Evolutionary conservation across 2,113 vertebrate species (phyloP).

Genomic region (Egretta garzetta): DNA sequence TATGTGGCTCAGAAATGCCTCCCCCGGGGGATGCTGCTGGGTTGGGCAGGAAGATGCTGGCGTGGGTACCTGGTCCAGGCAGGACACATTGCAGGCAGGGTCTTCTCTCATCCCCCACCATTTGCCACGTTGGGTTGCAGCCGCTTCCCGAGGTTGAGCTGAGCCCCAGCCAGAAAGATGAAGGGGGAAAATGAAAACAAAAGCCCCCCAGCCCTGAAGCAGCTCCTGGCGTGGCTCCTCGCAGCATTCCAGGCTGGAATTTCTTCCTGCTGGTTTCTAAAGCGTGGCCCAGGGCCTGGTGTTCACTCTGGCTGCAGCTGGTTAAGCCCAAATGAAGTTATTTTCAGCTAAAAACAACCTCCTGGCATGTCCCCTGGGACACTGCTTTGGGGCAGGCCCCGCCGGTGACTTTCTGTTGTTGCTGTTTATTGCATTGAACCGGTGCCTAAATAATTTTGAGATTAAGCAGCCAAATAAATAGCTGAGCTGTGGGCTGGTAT

Average conservation of each 20-base stretch:
- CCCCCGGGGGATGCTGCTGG: neutral
- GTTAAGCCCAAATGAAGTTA: neutral
- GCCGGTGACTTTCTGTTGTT: neutral
- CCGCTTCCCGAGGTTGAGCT: accelerated
- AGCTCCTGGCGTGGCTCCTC: neutral
- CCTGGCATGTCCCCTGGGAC: neutral
- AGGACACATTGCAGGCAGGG: neutral
- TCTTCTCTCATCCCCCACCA: neutral
- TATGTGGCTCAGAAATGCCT: neutral
- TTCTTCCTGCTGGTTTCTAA: neutral
- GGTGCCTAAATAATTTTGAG: neutral
- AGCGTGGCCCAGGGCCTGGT: neutral
- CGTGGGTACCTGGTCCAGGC: neutral
- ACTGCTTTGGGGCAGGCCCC: neutral
- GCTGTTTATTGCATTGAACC: neutral
- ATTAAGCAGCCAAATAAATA: neutral
- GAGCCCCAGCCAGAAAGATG: neutral
- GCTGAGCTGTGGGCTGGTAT: neutral
- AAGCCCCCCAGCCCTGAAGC: neutral
- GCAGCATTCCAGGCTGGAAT: neutral
- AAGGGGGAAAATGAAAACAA: neutral
- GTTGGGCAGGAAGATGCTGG: neutral
- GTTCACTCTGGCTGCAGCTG: neutral
- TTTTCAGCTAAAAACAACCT: neutral
- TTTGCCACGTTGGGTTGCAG: neutral